phyloP scores from a whole-genome alignment of 2,797 vertebrate genomes.

The Malurus leucopterus region DNA sequence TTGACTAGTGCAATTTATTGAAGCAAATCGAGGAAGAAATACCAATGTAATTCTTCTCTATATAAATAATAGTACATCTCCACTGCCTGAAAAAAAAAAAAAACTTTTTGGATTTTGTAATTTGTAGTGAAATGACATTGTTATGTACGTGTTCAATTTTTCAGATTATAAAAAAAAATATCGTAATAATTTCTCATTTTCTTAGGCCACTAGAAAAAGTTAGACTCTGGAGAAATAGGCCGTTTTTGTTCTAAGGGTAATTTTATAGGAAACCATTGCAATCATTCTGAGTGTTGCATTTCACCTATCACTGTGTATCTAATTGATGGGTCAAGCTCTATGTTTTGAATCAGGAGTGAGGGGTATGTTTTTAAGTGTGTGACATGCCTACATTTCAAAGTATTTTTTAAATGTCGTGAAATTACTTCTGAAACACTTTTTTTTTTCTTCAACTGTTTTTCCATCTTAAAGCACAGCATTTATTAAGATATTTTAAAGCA shows the following conservation, averaged over 20 bases:
- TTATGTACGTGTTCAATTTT: not conserved
- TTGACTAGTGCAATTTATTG: not conserved
- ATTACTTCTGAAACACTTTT: not conserved
- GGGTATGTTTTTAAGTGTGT: not conserved
- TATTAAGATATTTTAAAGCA: not conserved
- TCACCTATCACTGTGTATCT: not conserved
- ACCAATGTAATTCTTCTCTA: not conserved
- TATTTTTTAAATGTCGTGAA: not conserved
- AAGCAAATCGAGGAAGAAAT: not conserved
- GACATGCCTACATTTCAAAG: not conserved
- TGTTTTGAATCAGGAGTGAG: not conserved
- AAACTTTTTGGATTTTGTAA: not conserved
- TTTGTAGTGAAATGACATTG: not conserved
- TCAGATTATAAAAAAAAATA: not conserved
- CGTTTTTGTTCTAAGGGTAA: not conserved
- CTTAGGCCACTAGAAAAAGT: not conserved
- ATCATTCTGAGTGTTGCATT: not conserved
- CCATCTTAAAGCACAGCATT: not conserved
- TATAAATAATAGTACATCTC: not conserved
- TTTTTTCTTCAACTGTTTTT: not conserved
- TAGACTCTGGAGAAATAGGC: not conserved
- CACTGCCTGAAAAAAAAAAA: not conserved
- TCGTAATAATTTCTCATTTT: not conserved
- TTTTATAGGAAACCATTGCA: not conserved
- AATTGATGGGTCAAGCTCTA: conserved; percentile 1